Conservation (phyloP, 2,113 vertebrate genomes). For the Callospermophilus lateralis region DNA sequence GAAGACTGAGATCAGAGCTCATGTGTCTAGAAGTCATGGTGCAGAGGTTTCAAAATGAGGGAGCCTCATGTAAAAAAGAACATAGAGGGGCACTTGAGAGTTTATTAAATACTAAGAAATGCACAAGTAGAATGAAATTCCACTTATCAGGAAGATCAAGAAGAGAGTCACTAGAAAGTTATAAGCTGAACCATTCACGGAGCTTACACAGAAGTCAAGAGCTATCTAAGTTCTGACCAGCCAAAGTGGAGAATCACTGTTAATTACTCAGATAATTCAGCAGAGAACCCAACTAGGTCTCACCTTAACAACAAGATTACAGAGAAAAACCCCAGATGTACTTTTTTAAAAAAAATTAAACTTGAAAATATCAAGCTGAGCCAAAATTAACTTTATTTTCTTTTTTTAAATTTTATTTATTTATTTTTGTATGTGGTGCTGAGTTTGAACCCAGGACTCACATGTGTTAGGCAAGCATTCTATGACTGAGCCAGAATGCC, state of each 20-base stretch:
- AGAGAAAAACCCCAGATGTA: background rate
- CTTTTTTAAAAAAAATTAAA: background rate
- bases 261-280: background rate
- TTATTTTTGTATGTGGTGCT: too few species aligned
- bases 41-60: background rate
- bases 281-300: background rate
- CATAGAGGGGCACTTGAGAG: background rate
- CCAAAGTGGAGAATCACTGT: background rate
- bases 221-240: background rate
- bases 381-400: background rate
- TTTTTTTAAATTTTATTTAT: too few species aligned
- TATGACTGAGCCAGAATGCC: too few species aligned
- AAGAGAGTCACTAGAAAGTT: background rate
- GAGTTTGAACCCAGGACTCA: too few species aligned
- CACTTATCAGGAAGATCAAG: background rate
- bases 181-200: background rate
- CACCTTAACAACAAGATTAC: background rate
- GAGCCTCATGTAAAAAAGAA: background rate
- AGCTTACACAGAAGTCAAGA: background rate
- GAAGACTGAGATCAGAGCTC: background rate
- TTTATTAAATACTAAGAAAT: slow-evolving; percentile 2
- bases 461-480: too few species aligned
- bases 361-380: background rate
- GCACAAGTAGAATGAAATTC: background rate
- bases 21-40: background rate